These are phyloP conservation scores for Drosophila erecta DNA, from an alignment of 1,140 invertebrate species.

Conservation along the genomic window DNA sequence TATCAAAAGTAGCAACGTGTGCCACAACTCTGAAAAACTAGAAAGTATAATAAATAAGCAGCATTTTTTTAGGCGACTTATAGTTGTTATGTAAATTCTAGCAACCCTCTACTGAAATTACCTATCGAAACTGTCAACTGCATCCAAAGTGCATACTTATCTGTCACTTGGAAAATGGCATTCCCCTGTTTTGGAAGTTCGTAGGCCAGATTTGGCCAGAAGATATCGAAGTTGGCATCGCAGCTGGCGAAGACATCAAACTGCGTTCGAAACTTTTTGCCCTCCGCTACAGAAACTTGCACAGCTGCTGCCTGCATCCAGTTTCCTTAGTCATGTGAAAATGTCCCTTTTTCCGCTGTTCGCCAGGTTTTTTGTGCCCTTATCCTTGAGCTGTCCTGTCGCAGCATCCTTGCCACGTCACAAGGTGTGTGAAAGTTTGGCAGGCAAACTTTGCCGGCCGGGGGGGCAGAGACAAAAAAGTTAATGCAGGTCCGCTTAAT, in stretches of 20 bases:
- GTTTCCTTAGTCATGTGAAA: constrained; percentile 63
- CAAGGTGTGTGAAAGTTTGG: constrained; percentile 68
- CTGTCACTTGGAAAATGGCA: background rate
- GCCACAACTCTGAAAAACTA: too few species aligned
- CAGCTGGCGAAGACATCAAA: constrained; percentile 54
- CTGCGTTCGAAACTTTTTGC: constrained; percentile 52
- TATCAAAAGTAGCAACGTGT: too few species aligned
- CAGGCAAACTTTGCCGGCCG: constrained; percentile 26
- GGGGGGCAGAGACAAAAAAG: constrained; percentile 20
- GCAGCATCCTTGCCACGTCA: constrained; percentile 42
- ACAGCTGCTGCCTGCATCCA: constrained; percentile 32
- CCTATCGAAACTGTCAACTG: background rate
- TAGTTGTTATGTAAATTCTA: background rate
- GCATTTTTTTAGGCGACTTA: background rate
- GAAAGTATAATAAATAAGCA: too few species aligned
- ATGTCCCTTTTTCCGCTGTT: constrained; percentile 11
- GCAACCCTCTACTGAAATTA: background rate
- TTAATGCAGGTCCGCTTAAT: constrained; percentile 51
- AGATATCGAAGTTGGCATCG: constrained; percentile 21
- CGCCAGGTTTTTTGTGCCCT: constrained; percentile 16
- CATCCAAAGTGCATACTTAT: background rate
- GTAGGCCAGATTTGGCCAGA: background rate
- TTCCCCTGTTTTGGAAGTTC: background rate
- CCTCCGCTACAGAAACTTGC: constrained; percentile 36
- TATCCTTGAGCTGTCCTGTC: constrained; percentile 31